phyloP scores from a whole-genome alignment of 2,113 vertebrate genomes.

The Pantherophis guttatus region DNA sequence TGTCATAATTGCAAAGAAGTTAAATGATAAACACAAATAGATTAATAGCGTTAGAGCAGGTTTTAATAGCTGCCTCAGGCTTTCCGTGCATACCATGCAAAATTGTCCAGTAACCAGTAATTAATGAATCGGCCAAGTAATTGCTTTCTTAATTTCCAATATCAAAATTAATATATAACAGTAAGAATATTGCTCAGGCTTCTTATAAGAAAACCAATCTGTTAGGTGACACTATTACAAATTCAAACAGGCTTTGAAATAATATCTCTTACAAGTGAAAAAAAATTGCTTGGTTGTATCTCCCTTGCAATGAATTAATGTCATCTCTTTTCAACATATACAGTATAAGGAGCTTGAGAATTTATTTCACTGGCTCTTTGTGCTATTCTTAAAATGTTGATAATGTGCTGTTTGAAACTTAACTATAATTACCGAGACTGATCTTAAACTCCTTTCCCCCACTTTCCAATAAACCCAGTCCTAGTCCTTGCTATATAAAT shows the following conservation, averaged over 20 bases:
- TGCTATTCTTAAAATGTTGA: background rate
- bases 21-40: slow-evolving; percentile 52
- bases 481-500: background rate
- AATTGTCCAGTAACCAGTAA: slow-evolving; percentile 61
- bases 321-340: background rate
- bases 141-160: slow-evolving; percentile 65
- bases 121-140: slow-evolving; percentile 64
- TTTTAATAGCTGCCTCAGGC: slow-evolving; percentile 63
- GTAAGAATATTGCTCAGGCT: slow-evolving; percentile 39
- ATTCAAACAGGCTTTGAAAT: slow-evolving; percentile 36
- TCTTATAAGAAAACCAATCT: slow-evolving; percentile 58
- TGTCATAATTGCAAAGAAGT: slow-evolving; percentile 53
- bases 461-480: background rate
- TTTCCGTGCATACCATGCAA: slow-evolving; percentile 33
- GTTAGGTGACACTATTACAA: slow-evolving; percentile 57
- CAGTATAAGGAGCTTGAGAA: background rate
- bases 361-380: background rate
- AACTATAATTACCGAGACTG: background rate
- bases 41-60: slow-evolving; percentile 62
- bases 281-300: slow-evolving; percentile 18
- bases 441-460: background rate
- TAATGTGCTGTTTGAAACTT: background rate
- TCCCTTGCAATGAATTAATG: slow-evolving; percentile 18
- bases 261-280: background rate
- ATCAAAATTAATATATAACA: slow-evolving; percentile 48